phyloP scores from a whole-genome alignment of 2,797 vertebrate genomes.

The Stomatorhinus walkeri region DNA sequence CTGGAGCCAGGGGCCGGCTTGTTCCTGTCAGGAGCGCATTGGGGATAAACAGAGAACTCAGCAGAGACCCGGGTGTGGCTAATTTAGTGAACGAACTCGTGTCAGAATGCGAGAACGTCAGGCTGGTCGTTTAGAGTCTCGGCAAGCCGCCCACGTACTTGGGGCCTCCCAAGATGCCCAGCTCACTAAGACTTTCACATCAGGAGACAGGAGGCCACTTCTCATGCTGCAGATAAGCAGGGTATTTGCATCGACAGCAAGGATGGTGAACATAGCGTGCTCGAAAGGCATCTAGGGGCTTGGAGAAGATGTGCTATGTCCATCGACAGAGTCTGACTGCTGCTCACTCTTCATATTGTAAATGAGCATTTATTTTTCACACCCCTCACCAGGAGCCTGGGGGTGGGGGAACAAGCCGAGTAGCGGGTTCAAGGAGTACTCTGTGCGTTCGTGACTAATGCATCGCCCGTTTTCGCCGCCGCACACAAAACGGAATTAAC shows the following conservation, averaged over 20 bases:
- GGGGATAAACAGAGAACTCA: background rate
- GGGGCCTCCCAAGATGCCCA: background rate
- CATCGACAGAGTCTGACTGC: constrained; percentile 16
- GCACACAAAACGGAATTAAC: background rate
- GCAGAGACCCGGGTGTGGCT: background rate
- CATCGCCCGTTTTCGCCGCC: background rate
- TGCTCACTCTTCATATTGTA: constrained; percentile 31
- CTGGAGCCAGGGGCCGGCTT: background rate
- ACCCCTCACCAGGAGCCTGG: constrained; percentile 11
- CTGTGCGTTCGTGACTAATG: background rate
- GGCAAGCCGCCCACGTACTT: background rate
- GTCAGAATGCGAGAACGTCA: background rate
- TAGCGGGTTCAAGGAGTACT: constrained; percentile 26
- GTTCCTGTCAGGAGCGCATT: background rate
- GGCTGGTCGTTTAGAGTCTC: background rate
- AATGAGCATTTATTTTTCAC: constrained; percentile 27
- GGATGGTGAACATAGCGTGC: constrained; percentile 30
- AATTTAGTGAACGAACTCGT: background rate
- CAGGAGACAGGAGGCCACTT: constrained; percentile 32
- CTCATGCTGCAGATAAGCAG: constrained; percentile 46
- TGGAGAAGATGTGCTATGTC: constrained; percentile 19
- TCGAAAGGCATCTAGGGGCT: constrained; percentile 26
- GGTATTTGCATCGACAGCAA: constrained; percentile 40
- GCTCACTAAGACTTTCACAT: background rate
- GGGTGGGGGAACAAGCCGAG: constrained; percentile 4